These are phyloP conservation scores for Brachirus orientalis DNA, from an alignment of 2,113 vertebrate genomes.

Conservation along the genomic window DNA sequence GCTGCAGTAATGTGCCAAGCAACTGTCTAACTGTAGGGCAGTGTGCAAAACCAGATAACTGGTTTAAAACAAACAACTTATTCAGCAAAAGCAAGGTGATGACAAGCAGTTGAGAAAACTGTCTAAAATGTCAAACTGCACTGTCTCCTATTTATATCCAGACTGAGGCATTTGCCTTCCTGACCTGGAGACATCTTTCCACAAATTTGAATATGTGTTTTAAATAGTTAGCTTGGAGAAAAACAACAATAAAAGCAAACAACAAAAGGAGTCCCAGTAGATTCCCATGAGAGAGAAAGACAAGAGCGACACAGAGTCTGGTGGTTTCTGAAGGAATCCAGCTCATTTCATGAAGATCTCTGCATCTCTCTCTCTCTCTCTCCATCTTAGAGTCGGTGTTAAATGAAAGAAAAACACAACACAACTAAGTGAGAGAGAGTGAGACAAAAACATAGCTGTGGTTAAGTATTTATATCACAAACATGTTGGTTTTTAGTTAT, in stretches of 20 bases:
- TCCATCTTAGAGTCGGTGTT: conserved; percentile 27
- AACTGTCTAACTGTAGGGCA: conserved; percentile 8
- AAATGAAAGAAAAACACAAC: conserved; percentile 25
- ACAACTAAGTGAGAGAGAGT: conserved; percentile 52
- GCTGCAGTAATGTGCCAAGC: conserved; percentile 23
- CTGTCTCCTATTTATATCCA: conserved; percentile 13
- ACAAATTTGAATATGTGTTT: neutral
- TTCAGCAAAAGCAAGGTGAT: conserved; percentile 8
- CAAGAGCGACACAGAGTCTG: conserved; percentile 66
- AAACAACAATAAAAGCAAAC: conserved; percentile 51
- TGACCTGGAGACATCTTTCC: conserved; percentile 1
- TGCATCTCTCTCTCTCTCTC: conserved; percentile 5
- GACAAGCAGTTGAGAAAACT: conserved; percentile 13
- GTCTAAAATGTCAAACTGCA: neutral
- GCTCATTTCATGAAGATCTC: conserved; percentile 35
- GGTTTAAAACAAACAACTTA: neutral
- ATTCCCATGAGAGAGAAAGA: conserved; percentile 52
- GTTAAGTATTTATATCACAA: conserved; percentile 30
- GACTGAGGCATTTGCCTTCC: conserved; percentile 2
- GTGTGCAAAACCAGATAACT: conserved; percentile 50
- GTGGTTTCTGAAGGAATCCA: conserved; percentile 68
- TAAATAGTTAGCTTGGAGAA: conserved; percentile 27
- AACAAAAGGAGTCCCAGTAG: conserved; percentile 34
- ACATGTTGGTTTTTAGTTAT: conserved; percentile 17
- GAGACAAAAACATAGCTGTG: conserved; percentile 50